phyloP scores from a whole-genome alignment of 2,113 vertebrate species.

The Neotoma lepida region DNA sequence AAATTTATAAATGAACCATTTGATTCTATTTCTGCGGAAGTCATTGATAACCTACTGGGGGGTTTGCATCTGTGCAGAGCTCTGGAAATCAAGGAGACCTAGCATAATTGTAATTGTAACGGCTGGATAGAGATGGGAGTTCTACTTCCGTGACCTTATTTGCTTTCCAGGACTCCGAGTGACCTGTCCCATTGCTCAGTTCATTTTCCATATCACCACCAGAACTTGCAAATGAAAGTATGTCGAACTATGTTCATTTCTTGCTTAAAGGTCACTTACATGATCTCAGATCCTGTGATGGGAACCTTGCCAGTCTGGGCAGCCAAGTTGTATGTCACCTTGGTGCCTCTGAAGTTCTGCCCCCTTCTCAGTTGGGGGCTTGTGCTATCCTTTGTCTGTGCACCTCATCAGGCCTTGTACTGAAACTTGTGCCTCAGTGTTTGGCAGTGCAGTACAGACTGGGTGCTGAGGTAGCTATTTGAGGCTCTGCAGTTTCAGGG shows the following conservation, averaged over 20 bases:
- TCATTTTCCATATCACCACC: not conserved
- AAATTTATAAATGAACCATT: not conserved
- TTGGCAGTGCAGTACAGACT: fast-evolving
- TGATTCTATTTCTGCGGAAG: not conserved
- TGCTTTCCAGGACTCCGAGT: not conserved
- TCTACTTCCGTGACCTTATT: not conserved
- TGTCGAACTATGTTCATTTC: not conserved
- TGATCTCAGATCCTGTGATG: not conserved
- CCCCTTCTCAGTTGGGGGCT: not conserved
- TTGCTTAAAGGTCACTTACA: not conserved
- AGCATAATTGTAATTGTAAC: not conserved
- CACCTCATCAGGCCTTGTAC: not conserved
- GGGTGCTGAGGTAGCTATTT: not conserved
- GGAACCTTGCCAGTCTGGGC: not conserved
- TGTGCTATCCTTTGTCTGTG: no score
- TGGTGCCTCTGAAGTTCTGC: not conserved
- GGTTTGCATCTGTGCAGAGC: not conserved
- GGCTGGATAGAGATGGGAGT: not conserved
- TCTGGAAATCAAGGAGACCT: not conserved
- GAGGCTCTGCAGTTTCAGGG: not conserved
- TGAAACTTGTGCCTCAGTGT: not conserved
- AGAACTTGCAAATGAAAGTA: not conserved
- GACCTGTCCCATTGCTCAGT: not conserved
- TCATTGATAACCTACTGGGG: not conserved
- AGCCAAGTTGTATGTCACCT: fast-evolving